These are phyloP conservation scores for Limnothrissa miodon DNA, from an alignment of 2,113 vertebrate species.

Conservation along the genomic window DNA sequence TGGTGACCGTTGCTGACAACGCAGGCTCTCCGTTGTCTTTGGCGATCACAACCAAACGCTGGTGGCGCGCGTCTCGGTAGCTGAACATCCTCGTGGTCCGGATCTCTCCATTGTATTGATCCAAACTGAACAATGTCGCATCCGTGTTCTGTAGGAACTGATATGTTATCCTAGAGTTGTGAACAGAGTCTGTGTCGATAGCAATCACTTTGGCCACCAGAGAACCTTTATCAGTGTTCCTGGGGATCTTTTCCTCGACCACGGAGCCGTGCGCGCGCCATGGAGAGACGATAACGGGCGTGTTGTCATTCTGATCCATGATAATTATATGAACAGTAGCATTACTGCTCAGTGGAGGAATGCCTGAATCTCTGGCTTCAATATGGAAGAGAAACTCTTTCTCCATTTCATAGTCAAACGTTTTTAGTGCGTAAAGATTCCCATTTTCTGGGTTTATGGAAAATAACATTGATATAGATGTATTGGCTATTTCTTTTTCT, in stretches of 20 bases:
- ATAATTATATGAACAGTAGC: slow-evolving; percentile 74
- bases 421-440: slow-evolving; percentile 62
- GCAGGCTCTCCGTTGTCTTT: slow-evolving; percentile 75
- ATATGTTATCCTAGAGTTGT: slow-evolving; percentile 77
- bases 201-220: slow-evolving; percentile 68
- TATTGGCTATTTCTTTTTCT: slow-evolving; percentile 58
- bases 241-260: slow-evolving; percentile 72
- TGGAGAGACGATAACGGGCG: slow-evolving; percentile 72
- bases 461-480: slow-evolving; percentile 61
- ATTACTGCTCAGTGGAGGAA: slow-evolving; percentile 66
- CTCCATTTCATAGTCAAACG: slow-evolving; percentile 64
- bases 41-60: slow-evolving; percentile 73
- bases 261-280: slow-evolving; percentile 68
- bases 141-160: slow-evolving; percentile 74
- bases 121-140: slow-evolving; percentile 71
- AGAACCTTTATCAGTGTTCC: slow-evolving; percentile 57
- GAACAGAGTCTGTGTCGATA: slow-evolving; percentile 69
- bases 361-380: slow-evolving; percentile 62
- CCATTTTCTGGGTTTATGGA: slow-evolving; percentile 67
- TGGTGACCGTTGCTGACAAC: slow-evolving; percentile 80
- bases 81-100: slow-evolving; percentile 72
- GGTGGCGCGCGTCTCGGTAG: slow-evolving; percentile 70
- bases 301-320: slow-evolving; percentile 78
- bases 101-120: slow-evolving; percentile 67
- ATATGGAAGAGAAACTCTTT: slow-evolving; percentile 63